Percentiles rank a stretch among this genome's conserved stretches.
Conservation (phyloP, 2,113 vertebrate genomes). For the Cromileptes altivelis region DNA sequence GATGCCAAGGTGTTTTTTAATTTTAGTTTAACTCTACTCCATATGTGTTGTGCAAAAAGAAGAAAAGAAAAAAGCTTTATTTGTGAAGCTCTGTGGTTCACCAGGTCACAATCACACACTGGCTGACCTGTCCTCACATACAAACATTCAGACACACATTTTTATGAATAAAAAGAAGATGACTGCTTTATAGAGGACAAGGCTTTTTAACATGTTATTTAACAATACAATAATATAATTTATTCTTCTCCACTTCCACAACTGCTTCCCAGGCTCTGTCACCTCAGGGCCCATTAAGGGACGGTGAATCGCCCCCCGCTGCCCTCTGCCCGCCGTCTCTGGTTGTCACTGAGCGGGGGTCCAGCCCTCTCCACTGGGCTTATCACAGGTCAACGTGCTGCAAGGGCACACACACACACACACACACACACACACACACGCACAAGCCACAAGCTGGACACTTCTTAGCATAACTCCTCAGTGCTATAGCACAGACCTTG, state of each 20-base stretch:
- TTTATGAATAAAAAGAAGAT: slow-evolving; percentile 73
- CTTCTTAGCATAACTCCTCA: slow-evolving; percentile 77
- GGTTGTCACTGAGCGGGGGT: slow-evolving; percentile 91
- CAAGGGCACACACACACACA: slow-evolving; percentile 81
- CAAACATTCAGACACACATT: background rate
- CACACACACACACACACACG: slow-evolving; percentile 70
- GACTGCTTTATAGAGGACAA: slow-evolving; percentile 39
- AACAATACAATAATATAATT: slow-evolving; percentile 38
- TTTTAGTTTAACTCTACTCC: background rate
- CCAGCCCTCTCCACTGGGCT: slow-evolving; percentile 89
- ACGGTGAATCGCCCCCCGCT: slow-evolving; percentile 80
- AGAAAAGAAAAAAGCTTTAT: background rate
- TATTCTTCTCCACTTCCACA: slow-evolving; percentile 3
- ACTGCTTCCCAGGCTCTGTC: slow-evolving; percentile 21
- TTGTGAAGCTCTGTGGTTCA: slow-evolving; percentile 15
- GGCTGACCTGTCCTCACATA: slow-evolving; percentile 87
- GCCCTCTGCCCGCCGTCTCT: slow-evolving; percentile 91
- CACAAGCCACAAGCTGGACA: slow-evolving; percentile 58
- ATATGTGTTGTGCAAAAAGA: background rate
- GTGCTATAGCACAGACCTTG: slow-evolving; percentile 68
- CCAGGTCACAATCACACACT: slow-evolving; percentile 87
- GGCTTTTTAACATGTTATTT: slow-evolving; percentile 13
- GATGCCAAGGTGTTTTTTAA: background rate
- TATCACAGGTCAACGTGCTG: slow-evolving; percentile 92
- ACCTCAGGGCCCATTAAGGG: slow-evolving; percentile 50